A percentile compares a stretch with the other conserved stretches of the same genome.
Conservation (phyloP, 23 tunicate species). For the Halocynthia roretzi region DNA sequence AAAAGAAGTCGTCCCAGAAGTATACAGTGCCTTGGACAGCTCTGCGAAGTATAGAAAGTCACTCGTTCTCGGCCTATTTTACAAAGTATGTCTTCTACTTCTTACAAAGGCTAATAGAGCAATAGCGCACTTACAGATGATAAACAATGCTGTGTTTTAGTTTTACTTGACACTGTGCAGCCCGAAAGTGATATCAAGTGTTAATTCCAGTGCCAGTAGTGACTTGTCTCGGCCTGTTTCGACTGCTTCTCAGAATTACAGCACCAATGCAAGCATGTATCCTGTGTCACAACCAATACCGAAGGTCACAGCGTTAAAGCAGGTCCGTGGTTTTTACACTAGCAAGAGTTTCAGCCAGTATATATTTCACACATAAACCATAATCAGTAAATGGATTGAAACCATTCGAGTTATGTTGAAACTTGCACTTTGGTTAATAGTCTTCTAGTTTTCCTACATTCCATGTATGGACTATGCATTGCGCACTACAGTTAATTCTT, state of each 20-base stretch:
- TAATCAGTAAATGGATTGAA: too few relatives aligned
- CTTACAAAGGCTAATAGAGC: neutral
- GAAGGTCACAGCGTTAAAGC: conserved; percentile 40
- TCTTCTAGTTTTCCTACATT: too few relatives aligned
- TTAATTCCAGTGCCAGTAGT: conserved; percentile 26
- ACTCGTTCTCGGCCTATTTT: conserved; percentile 49
- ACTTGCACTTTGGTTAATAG: too few relatives aligned
- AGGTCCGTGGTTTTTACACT: conserved; percentile 20
- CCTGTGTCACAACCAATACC: conserved; percentile 78
- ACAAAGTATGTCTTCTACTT: conserved; percentile 40
- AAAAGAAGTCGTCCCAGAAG: conserved; percentile 29
- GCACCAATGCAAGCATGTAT: conserved; percentile 46
- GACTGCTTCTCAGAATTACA: conserved; percentile 45
- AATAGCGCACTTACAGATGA: conserved; percentile 5
- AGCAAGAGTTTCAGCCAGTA: too few relatives aligned
- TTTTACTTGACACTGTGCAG: conserved; percentile 43
- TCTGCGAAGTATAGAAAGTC: conserved; percentile 28
- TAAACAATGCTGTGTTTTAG: conserved; percentile 21
- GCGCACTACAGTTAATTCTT: too few relatives aligned
- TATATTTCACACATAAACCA: too few relatives aligned
- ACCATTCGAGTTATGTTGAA: too few relatives aligned
- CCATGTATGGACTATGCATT: too few relatives aligned
- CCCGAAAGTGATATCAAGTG: conserved; percentile 24
- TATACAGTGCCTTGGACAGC: conserved; percentile 25
- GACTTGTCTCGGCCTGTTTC: conserved; percentile 41